Base-by-base conservation (phyloP, 1,140 invertebrate genomes). In the Pseudomyrmex cubaensis region DNA sequence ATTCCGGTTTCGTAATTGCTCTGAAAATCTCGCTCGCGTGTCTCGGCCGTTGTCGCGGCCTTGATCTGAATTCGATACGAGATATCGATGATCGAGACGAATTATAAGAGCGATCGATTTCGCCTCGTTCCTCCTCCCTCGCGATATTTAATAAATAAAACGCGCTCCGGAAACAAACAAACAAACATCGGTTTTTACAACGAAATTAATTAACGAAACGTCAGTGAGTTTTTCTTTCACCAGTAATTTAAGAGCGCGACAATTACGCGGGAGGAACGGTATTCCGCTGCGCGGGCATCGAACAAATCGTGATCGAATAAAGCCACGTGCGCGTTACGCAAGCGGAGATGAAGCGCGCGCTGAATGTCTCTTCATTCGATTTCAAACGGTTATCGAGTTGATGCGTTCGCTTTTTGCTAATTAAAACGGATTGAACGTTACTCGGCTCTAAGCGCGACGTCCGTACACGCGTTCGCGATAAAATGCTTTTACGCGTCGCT, bases 1-100 rank as follows among this genome's bases (percentile, higher is more conserved):
- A 9, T 20, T 52, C 52, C 20, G 46, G 35, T 86, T 80, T 85
- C 73, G 64, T 78, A 77, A 77, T 63, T 66, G 35, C 48, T 56
- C 63, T 72, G 56, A 54, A 61, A 80, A 86, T 78, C 52, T 66
- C 17, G 48, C 62, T 64, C 17, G 62, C 48, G n/a, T 77, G 62
- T 77, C 74, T 15, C 63, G 10, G 15, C n/a, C 63, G 59, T 35
- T 35, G 73, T 56, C 46, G 20, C 59, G 84, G 64, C 84, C 84
- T 87, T 87, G 84, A 85, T 87, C 84, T 76, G 57, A 82, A 85
- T 82, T 70, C 59, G 62, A 52, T 50, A 46, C n/a, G 10, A 22
- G 22, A 2, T 20, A 77, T 77, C 62, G 74, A 67, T 67, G 48
- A 77, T 35, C 48, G 61, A 46, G 17, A 77, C 13, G 8, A 77